A percentile compares a stretch with the other conserved stretches of the same genome.
These are phyloP conservation scores for Drosophila neutralis DNA, from an alignment of 2,888 invertebrate genomes.

Conservation along the genomic window DNA sequence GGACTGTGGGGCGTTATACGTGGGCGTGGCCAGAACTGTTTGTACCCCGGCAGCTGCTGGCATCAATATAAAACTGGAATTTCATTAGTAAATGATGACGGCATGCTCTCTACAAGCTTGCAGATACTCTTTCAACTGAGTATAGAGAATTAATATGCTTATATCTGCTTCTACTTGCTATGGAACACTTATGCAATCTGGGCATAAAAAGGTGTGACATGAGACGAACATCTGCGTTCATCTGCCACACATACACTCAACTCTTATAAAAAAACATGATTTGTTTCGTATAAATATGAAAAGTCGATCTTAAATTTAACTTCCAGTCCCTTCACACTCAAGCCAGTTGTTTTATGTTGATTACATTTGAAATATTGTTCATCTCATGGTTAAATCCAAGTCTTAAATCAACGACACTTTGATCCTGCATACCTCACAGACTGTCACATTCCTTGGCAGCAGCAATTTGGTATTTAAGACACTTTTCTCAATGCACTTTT, in stretches of 20 bases:
- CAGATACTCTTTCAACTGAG: not conserved
- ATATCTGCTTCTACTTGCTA: not conserved
- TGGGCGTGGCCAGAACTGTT: slow-evolving; percentile 60
- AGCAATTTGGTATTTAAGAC: slow-evolving; percentile 28
- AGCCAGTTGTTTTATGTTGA: slow-evolving; percentile 6
- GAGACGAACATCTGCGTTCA: not conserved
- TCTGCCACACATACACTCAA: not conserved
- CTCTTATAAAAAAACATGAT: not conserved
- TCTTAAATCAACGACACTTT: slow-evolving; percentile 42
- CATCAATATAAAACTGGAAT: slow-evolving; percentile 6
- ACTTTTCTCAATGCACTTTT: slow-evolving; percentile 44
- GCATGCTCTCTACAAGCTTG: slow-evolving; percentile 16
- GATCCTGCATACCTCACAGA: slow-evolving; percentile 44
- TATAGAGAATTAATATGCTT: not conserved
- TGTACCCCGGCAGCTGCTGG: slow-evolving; percentile 62
- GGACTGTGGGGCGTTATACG: slow-evolving; percentile 39
- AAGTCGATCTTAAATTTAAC: not conserved
- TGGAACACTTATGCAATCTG: not conserved
- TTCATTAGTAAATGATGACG: slow-evolving; percentile 9
- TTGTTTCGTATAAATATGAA: not conserved
- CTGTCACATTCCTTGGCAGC: slow-evolving; percentile 39
- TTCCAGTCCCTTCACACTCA: not conserved
- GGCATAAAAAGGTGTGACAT: not conserved
- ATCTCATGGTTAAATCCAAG: slow-evolving; percentile 8
- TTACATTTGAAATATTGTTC: slow-evolving; percentile 25